Percentiles rank a stretch among this genome's conserved stretches.
Conservation (phyloP, 2,888 invertebrate genomes). For the Lordiphosa fenestrarum region DNA sequence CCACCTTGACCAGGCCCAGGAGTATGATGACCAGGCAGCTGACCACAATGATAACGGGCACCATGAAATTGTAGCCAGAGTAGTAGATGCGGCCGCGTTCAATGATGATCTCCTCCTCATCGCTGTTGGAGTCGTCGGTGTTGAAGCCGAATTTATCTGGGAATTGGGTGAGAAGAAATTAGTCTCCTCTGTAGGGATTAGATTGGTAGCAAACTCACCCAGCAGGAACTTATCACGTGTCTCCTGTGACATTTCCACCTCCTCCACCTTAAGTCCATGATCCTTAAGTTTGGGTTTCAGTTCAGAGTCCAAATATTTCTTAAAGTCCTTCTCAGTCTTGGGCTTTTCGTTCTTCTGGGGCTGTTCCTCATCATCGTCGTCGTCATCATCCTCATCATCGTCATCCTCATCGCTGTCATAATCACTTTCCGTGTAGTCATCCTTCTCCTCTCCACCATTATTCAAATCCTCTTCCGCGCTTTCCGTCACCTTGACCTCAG, state of each 20-base stretch:
- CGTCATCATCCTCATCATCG: slow-evolving; percentile 79
- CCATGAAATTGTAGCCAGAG: slow-evolving; percentile 81
- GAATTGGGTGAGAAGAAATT: slow-evolving; percentile 3
- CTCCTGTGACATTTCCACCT: slow-evolving; percentile 75
- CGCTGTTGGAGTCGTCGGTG: slow-evolving; percentile 62
- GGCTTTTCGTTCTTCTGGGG: slow-evolving; percentile 45
- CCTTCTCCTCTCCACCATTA: slow-evolving; percentile 68
- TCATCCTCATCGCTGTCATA: slow-evolving; percentile 79
- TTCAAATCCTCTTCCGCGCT: slow-evolving; percentile 66
- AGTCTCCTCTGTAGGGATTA: not conserved
- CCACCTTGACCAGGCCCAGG: slow-evolving; percentile 82
- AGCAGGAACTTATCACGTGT: slow-evolving; percentile 74
- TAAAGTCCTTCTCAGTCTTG: slow-evolving; percentile 20
- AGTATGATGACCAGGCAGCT: slow-evolving; percentile 83
- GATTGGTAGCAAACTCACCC: slow-evolving; percentile 54
- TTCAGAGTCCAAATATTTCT: slow-evolving; percentile 39
- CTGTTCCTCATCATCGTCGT: slow-evolving; percentile 70
- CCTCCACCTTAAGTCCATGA: slow-evolving; percentile 73
- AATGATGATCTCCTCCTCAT: slow-evolving; percentile 78
- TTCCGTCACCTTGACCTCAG: slow-evolving; percentile 35
- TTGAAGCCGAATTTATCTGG: slow-evolving; percentile 73
- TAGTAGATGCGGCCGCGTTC: slow-evolving; percentile 80
- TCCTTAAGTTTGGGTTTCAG: slow-evolving; percentile 64
- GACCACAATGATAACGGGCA: slow-evolving; percentile 83
- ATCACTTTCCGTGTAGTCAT: slow-evolving; percentile 78